Conservation (phyloP, 2,888 invertebrate genomes). For the Philopedon plagiatum region DNA sequence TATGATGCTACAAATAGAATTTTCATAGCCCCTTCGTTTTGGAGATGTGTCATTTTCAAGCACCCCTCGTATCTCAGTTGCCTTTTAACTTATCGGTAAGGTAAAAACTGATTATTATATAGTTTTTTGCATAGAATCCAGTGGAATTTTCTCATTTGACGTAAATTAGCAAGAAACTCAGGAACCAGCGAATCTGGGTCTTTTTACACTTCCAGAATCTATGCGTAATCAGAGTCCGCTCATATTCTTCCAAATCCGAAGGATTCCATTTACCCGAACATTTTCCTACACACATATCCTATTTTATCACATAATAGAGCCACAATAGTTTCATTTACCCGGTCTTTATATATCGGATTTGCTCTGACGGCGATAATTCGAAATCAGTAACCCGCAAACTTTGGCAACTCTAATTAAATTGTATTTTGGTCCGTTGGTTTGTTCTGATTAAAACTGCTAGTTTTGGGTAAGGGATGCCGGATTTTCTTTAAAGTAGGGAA, state of each 20-base stretch:
- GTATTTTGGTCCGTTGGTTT: slow-evolving; percentile 33
- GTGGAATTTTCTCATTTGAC: no score
- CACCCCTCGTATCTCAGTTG: no score
- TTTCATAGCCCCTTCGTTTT: no score
- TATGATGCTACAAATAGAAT: no score
- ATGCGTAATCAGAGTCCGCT: no score
- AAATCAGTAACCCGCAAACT: slow-evolving; percentile 41
- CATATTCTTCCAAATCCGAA: background rate
- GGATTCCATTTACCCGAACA: background rate
- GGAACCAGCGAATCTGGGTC: no score
- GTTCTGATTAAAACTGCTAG: slow-evolving; percentile 21
- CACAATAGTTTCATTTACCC: slow-evolving; percentile 11
- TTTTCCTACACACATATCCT: background rate
- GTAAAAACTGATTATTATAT: no score
- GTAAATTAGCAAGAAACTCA: no score
- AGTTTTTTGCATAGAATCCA: no score
- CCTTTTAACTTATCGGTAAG: no score
- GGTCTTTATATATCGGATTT: slow-evolving; percentile 17
- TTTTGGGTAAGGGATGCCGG: background rate
- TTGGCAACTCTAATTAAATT: slow-evolving; percentile 38
- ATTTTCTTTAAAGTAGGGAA: slow-evolving; percentile 5
- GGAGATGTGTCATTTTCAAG: no score
- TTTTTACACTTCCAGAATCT: no score
- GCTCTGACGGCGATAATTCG: slow-evolving; percentile 27
- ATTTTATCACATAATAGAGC: slow-evolving; percentile 17